Evolutionary conservation across 1,140 invertebrate genomes (phyloP), one percentile per base, ranked within the genome.

Genomic region (Calephelis nemesis): DNA sequence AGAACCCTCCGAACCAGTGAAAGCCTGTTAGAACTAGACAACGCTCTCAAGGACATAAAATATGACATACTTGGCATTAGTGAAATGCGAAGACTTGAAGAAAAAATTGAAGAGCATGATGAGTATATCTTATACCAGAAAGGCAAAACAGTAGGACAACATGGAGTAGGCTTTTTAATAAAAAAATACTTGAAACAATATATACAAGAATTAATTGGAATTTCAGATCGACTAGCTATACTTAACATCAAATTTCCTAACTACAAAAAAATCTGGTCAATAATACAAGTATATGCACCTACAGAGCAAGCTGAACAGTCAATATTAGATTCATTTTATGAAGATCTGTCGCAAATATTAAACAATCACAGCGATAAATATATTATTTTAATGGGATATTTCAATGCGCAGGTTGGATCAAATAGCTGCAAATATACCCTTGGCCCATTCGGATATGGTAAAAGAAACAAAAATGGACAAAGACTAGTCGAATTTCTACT

Each of bases 221-320:
- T 70, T 12, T 76, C 68, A 9, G 70, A 72, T 12, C 67, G 75
- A 74, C 3, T 76, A 49, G 75, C 70, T 49, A 69, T 73, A 68
- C 62, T 77, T 0, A 76, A 71, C 47, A 70, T 77, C 4, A 71
- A 69, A 12, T 52, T 77, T 5, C 69, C 73, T 45, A 39, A 49
- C 1, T 77, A 74, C 13, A 74, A 60, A 62, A 76, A 76, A 42
- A 13, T 15, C 6, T 75, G 68, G 69, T 65, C 54, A 30, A 70
- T 75, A 9, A 71, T 73, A 54, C 71, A 75, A 64, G 65, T 52
- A 48, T 72, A 75, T 48, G 62, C 63, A 65, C 48, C 67, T 30
- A 72, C 65, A 47, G 67, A 67, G n/a, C 39, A 13, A 52, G 19
- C 67, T 45, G 30, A 62, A 1, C 30, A 42, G 30, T 62, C 39